Evolutionary conservation across 2,888 invertebrate genomes (phyloP).

Genomic region (Automeris io): DNA sequence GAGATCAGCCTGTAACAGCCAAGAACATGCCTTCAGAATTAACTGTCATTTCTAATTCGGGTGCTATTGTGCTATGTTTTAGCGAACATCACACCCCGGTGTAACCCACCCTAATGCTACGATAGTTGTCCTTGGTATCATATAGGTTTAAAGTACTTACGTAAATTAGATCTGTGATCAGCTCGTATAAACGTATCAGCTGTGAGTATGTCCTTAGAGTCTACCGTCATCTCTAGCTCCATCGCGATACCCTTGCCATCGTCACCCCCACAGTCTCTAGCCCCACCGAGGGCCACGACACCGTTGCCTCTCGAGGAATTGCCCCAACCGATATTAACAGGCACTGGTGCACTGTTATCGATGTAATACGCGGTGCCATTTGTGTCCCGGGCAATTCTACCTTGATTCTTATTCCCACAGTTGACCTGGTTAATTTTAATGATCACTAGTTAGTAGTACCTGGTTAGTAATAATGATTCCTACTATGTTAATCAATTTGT

Average conservation of each 20-base stretch:
- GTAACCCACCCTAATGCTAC: no score
- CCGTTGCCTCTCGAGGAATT: constrained; percentile 16
- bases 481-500: no score
- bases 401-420: constrained; percentile 30
- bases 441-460: no score
- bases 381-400: constrained; percentile 38
- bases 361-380: constrained; percentile 36
- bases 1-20: no score
- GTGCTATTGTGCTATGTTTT: no score
- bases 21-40: no score
- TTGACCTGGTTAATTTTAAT: constrained; percentile 28
- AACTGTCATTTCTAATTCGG: no score
- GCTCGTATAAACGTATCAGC: constrained; percentile 82
- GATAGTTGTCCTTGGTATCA: no score
- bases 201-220: constrained; percentile 67
- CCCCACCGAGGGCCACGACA: constrained; percentile 41
- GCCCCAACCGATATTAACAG: constrained; percentile 27
- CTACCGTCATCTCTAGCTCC: constrained; percentile 58
- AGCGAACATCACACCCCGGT: no score
- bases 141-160: constrained; percentile 43
- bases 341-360: constrained; percentile 24
- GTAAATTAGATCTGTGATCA: constrained; percentile 56
- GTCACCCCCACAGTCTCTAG: constrained; percentile 26
- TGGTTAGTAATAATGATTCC: no score
- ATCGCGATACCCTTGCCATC: constrained; percentile 40